Conservation (phyloP, 2,888 invertebrate genomes). For the Parelbella ahira region DNA sequence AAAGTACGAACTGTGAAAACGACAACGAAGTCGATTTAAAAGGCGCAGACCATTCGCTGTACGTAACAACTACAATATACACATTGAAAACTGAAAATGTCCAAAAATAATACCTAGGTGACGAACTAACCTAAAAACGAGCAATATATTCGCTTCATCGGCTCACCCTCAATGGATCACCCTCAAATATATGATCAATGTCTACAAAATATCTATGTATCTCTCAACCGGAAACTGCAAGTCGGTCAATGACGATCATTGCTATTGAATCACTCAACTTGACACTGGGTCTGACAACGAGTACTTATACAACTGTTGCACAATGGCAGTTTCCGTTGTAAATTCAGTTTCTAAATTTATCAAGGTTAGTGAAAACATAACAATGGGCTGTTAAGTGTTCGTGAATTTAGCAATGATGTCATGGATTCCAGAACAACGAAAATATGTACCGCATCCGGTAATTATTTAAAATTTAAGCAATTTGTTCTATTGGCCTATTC, state of each 20-base stretch:
- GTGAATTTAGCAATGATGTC: conserved; percentile 14
- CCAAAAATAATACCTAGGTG: too few relatives aligned
- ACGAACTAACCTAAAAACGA: too few relatives aligned
- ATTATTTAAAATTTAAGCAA: neutral
- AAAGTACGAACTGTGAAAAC: too few relatives aligned
- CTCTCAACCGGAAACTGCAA: conserved; percentile 28
- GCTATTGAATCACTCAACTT: conserved; percentile 24
- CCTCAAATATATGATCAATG: conserved; percentile 9
- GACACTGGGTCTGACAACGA: conserved; percentile 29
- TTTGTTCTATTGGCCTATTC: too few relatives aligned
- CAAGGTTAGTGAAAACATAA: conserved; percentile 18
- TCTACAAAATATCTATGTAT: conserved; percentile 2
- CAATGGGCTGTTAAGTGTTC: conserved; percentile 12
- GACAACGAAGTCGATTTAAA: too few relatives aligned
- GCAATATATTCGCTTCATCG: too few relatives aligned
- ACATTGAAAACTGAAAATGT: too few relatives aligned
- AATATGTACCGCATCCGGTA: conserved; percentile 2
- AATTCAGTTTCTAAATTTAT: conserved; percentile 5
- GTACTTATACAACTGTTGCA: conserved; percentile 18
- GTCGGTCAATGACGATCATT: conserved; percentile 27
- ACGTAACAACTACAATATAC: too few relatives aligned
- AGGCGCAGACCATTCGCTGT: too few relatives aligned
- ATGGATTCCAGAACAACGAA: conserved; percentile 1
- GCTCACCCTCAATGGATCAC: too few relatives aligned
- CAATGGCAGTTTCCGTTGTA: conserved; percentile 14